phyloP scores from a whole-genome alignment of 2,113 vertebrate genomes.

The Halcyon malimbica region DNA sequence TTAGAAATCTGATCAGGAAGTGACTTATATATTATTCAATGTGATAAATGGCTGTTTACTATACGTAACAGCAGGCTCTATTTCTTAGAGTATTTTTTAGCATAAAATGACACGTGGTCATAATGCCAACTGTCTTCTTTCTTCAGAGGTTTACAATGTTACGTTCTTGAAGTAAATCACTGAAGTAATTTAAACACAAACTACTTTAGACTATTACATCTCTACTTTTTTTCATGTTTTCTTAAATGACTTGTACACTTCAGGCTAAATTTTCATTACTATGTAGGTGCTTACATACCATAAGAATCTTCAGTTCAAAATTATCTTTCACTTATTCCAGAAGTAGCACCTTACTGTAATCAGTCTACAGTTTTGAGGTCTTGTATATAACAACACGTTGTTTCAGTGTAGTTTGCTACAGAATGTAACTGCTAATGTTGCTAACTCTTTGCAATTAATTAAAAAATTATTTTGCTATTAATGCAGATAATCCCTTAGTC shows the following conservation, averaged over 20 bases:
- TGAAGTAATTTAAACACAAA: not conserved
- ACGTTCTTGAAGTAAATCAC: not conserved
- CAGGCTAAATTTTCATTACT: not conserved
- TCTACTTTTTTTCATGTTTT: not conserved
- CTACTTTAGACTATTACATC: not conserved
- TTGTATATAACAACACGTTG: not conserved
- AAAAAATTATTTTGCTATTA: not conserved
- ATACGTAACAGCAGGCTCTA: not conserved
- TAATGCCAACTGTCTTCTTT: not conserved
- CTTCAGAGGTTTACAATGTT: not conserved
- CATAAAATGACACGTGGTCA: not conserved
- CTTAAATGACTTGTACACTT: not conserved
- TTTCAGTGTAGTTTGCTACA: not conserved
- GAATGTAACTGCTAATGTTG: not conserved
- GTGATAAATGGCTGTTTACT: not conserved
- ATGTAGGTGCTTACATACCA: not conserved
- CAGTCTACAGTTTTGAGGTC: not conserved
- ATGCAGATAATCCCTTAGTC: not conserved
- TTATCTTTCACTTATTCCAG: not conserved
- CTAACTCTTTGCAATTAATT: not conserved
- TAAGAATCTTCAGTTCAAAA: not conserved
- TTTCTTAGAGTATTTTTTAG: not conserved
- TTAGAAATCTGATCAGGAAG: not conserved
- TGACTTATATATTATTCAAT: not conserved
- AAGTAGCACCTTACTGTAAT: not conserved